Evolutionary conservation across 2,797 vertebrate genomes (phyloP), one percentile per base, ranked within the genome.

Genomic region (Adelosebastes latens): DNA sequence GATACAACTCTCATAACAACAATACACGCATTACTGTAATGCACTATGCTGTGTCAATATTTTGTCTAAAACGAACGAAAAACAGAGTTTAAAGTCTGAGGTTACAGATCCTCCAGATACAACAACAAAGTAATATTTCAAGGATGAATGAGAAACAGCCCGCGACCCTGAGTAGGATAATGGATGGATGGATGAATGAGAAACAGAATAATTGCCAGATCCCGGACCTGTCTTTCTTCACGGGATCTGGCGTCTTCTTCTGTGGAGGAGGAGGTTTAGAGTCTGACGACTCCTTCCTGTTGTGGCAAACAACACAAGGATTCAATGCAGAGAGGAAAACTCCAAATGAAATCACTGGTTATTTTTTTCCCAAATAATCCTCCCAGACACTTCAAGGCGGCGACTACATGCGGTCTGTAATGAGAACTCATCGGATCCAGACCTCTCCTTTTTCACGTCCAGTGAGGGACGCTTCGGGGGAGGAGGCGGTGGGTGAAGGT

Each of bases 371-470:
- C 61, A 72, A 90, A 56, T 6, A 72, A 69, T 46, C 31, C 16
- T 59, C 9, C 14, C 12, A 39, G 62, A 76, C 32, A 61, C 56
- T 58, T 76, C 20, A 25, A 62, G 22, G 72, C 62, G 13, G 16
- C 12, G 29, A 70, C 59, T 20, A 53, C 67, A 80, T 69, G 80
- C 39, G 52, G 53, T 5, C 36, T 42, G 62, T 31, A 59, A 65
- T 32, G 73, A 84, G 55, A 81, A 81, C 61, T 82, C 56, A 79
- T 85, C 52, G 60, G 52, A 80, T 29, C 77, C 92, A 87, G 88
- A 96, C 95, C 95, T 96, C 66, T 96, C 95, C 83, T 94, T 95
- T 67, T 93, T 94, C 59, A 79, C 87, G 14, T 96, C 95, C 75
- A 91, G 75, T 3, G 90, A 92, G 49, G 88, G 85, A 6, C 87